phyloP scores from a whole-genome alignment of 92 coral and sea anemone genomes.

The Umimayanthus kanabou region DNA sequence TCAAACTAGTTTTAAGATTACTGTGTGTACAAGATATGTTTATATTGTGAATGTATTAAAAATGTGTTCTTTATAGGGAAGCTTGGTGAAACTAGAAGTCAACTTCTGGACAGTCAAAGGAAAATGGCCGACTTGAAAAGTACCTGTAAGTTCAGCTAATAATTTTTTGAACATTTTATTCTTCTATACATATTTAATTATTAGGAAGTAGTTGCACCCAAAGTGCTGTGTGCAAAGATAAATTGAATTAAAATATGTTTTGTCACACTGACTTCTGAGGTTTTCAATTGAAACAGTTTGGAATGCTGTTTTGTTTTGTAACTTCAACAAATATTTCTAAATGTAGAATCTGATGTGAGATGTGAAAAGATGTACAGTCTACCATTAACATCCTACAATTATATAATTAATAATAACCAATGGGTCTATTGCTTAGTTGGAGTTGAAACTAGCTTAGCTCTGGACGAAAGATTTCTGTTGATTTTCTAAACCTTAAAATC shows the following conservation, averaged over 20 bases:
- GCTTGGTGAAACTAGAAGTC: conserved; percentile 65
- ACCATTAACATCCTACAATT: no score
- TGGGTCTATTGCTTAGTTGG: background rate
- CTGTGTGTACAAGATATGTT: no score
- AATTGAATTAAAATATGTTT: no score
- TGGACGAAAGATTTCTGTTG: background rate
- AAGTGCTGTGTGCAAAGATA: background rate
- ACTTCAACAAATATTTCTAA: background rate
- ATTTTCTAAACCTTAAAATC: background rate
- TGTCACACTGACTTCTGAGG: background rate
- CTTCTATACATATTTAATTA: background rate
- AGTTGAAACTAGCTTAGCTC: background rate
- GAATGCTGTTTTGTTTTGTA: no score
- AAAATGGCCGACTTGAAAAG: conserved; percentile 59
- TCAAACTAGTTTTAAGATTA: background rate
- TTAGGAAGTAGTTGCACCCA: background rate
- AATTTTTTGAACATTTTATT: background rate
- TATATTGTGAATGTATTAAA: background rate
- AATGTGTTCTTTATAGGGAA: conserved; percentile 54
- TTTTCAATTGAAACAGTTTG: background rate
- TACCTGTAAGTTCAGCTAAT: background rate
- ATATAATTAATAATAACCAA: no score
- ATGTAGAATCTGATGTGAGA: background rate
- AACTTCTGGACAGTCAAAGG: conserved; percentile 61
- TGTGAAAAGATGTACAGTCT: background rate